Base-by-base conservation (phyloP, 2,888 invertebrate genomes). In the Eledone cirrhosa region DNA sequence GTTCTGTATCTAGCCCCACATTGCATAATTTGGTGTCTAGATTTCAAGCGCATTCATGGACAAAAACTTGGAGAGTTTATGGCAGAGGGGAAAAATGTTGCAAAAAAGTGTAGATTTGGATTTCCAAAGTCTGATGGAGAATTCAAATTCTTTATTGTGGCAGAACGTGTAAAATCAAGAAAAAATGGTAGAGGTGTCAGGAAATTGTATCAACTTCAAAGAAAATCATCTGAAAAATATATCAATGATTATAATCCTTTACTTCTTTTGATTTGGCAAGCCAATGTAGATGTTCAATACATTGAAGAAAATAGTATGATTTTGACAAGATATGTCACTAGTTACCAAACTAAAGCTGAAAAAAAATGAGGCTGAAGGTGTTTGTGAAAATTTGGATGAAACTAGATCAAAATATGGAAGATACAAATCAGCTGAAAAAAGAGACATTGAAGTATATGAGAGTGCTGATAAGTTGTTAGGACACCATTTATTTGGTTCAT, bases 1-100 rank as follows among this genome's bases (percentile, higher is more conserved):
- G 53, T 53, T 53, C 53, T 53, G 53, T 53, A 53, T 53, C 53
- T 53, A 53, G 53, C 19, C 53, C 53, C 53, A 53, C 53, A 53
- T 53, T 53, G 53, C 53, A 53, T 19, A 53, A 53, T 53, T 53
- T 53, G 53, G 53, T 53, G 53, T 53, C 53, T 53, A 53, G 53
- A 53, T 53, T 53, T 53, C 19, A 53, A 53, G 19, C 19, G 53
- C 53, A 53, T 53, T 53, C 13, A 16, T 53, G 53, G 14, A 53
- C 14, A 19, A 53, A 53, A 53, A 53, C 53, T 53, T 53, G 53
- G 13, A 19, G 53, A 53, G 19, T 13, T 53, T 53, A 16, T 53
- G 13, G 19, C 13, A 13, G 19, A 53, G 19, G 53, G 13, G 53
- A 53, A 53, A 53, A 53, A 53, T 53, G 53, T 53, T 53, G 53